Evolutionary conservation across 2,888 invertebrate genomes (phyloP).

Genomic region (Graphium colonna): DNA sequence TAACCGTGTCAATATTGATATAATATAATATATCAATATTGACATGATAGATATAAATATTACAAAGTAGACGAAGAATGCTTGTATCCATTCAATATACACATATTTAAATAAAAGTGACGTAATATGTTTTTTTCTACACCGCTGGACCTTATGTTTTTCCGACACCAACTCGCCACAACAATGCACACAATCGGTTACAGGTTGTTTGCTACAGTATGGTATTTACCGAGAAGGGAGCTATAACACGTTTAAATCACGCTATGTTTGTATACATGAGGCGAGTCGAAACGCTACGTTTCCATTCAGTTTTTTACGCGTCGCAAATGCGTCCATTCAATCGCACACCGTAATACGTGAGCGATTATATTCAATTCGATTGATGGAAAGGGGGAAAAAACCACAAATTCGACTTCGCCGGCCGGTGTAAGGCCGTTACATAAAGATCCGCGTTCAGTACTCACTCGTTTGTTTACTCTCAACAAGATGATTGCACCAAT

Average conservation of each 20-base stretch:
- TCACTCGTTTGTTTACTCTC: conserved; percentile 76
- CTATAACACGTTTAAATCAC: neutral
- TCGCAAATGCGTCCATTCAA: neutral
- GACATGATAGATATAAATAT: too few relatives aligned
- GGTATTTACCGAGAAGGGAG: too few relatives aligned
- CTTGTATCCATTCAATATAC: too few relatives aligned
- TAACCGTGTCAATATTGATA: too few relatives aligned
- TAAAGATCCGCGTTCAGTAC: conserved; percentile 52
- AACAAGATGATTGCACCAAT: conserved; percentile 77
- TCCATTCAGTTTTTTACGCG: neutral
- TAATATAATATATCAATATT: too few relatives aligned
- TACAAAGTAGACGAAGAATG: too few relatives aligned
- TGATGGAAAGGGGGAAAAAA: conserved; percentile 18
- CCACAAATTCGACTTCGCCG: conserved; percentile 26
- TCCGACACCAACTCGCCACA: too few relatives aligned
- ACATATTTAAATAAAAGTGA: too few relatives aligned
- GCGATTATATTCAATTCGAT: conserved; percentile 10
- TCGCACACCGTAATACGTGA: neutral
- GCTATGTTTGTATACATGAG: neutral
- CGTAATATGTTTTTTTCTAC: too few relatives aligned
- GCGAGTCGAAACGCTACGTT: neutral
- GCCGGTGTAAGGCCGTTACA: conserved; percentile 44
- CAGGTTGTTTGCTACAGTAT: too few relatives aligned
- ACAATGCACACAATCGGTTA: too few relatives aligned
- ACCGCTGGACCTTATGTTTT: too few relatives aligned